Evolutionary conservation across 2,113 vertebrate species (phyloP).

Genomic region (Psittacus erithacus): DNA sequence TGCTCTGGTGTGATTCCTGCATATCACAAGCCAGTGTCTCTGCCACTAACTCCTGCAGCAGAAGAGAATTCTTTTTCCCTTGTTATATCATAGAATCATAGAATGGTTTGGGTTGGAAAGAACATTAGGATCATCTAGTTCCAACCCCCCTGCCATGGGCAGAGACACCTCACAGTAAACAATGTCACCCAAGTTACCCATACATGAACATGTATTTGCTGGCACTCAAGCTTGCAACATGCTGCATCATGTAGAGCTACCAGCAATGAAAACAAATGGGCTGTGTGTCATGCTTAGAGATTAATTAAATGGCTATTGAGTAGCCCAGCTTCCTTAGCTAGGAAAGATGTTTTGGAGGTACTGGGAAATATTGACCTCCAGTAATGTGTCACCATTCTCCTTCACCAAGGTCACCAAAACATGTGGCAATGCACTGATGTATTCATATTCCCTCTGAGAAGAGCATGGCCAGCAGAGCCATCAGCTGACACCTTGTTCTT

Average conservation of each 20-base stretch:
- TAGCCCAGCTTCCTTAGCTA: not conserved
- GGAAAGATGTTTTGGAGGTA: not conserved
- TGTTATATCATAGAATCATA: not conserved
- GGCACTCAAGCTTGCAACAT: not conserved
- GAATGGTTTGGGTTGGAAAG: too few relatives aligned
- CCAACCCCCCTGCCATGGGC: too few relatives aligned
- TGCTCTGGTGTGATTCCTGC: not conserved
- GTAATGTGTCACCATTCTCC: not conserved
- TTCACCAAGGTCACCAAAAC: not conserved
- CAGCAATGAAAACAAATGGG: not conserved
- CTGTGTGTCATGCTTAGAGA: not conserved
- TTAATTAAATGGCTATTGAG: slow-evolving; percentile 7
- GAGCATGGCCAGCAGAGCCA: not conserved
- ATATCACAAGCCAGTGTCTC: not conserved
- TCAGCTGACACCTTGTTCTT: not conserved
- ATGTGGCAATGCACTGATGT: not conserved
- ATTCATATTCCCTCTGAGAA: not conserved
- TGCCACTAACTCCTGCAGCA: not conserved
- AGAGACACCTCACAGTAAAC: too few relatives aligned
- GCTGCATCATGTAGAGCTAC: not conserved
- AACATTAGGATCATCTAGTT: too few relatives aligned
- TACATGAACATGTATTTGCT: not conserved
- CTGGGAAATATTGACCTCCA: not conserved
- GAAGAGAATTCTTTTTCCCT: not conserved
- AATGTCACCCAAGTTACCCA: too few relatives aligned